These are phyloP conservation scores for Columba livia DNA, from an alignment of 2,113 vertebrate genomes.

Conservation along the genomic window DNA sequence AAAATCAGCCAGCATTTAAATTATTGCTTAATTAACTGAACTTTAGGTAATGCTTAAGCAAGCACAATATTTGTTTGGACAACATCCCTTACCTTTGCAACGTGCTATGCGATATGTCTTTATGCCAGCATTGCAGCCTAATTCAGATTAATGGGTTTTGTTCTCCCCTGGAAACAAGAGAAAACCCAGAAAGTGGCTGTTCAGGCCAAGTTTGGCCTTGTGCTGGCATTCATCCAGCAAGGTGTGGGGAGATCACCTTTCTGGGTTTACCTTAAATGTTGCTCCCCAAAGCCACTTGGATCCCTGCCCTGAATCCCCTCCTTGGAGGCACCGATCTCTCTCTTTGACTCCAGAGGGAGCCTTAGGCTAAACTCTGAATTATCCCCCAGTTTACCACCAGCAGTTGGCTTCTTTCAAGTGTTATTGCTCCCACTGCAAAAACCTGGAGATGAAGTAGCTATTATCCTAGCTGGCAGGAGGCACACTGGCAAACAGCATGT, in stretches of 20 bases:
- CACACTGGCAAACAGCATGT: neutral
- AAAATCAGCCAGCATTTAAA: neutral
- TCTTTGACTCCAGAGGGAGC: constrained; percentile 55
- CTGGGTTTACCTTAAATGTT: neutral
- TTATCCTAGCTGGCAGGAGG: neutral
- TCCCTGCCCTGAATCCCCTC: neutral
- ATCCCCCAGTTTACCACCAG: neutral
- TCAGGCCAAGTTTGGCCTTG: neutral
- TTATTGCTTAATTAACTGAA: neutral
- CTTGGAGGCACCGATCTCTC: neutral
- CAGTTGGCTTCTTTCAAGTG: neutral
- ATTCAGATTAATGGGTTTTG: neutral
- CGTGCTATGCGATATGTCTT: neutral
- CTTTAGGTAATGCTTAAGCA: neutral
- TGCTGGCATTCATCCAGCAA: neutral
- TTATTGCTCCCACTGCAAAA: neutral
- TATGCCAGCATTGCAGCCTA: neutral
- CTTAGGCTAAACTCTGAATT: constrained; percentile 19
- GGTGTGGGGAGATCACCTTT: rapidly evolving
- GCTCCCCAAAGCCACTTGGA: neutral
- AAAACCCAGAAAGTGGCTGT: neutral
- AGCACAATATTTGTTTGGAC: neutral
- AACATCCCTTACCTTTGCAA: neutral
- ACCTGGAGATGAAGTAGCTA: neutral
- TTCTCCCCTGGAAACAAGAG: neutral